phyloP scores from a whole-genome alignment of 2,888 invertebrate genomes.

The Callinectes sapidus region DNA sequence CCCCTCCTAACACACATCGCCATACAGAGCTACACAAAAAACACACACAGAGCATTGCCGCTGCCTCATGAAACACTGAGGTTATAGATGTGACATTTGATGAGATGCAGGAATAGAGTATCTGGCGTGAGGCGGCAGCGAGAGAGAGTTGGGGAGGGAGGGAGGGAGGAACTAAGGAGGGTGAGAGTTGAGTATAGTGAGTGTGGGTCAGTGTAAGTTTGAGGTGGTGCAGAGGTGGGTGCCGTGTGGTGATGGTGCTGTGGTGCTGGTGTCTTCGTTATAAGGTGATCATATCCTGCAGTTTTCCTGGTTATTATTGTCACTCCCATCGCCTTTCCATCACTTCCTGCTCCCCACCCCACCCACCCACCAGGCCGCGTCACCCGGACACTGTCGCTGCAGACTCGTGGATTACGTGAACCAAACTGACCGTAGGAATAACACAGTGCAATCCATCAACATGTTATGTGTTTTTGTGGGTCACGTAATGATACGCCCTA shows the following conservation, averaged over 20 bases:
- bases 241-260: neutral
- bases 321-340: neutral
- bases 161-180: neutral
- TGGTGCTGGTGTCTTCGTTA: neutral
- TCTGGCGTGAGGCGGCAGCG: neutral
- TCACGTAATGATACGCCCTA: neutral
- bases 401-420: neutral
- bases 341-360: neutral
- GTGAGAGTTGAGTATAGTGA: neutral
- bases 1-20: neutral
- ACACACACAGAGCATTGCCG: neutral
- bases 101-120: neutral
- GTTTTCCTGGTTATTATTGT: neutral
- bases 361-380: neutral
- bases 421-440: neutral
- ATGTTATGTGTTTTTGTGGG: neutral
- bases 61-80: neutral
- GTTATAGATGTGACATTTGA: neutral
- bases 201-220: neutral
- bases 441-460: neutral
- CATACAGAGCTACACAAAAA: neutral
- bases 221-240: constrained; percentile 11
- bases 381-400: neutral
- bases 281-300: constrained; percentile 24
- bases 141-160: neutral